Base-by-base conservation (phyloP, 1,140 invertebrate species). In the Carposina sasakii region DNA sequence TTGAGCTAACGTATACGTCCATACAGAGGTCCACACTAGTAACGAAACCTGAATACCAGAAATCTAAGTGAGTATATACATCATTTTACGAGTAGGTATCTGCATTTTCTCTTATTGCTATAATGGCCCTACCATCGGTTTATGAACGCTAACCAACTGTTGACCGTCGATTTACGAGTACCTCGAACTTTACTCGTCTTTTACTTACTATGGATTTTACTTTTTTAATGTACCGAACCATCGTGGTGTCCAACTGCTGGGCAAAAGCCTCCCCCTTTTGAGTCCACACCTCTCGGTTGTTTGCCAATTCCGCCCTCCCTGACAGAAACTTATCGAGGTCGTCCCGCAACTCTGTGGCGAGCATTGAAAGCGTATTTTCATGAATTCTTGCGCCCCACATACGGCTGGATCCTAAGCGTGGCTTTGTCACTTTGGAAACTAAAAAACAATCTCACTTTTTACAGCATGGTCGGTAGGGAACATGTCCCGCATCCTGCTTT, bases 1-100 rank as follows among this genome's bases (percentile, higher is more conserved):
- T 42, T 87, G 86, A 26, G 82, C 84, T 57, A 54, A 59, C 21
- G 47, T 55, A 48, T 55, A 54, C 33, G 58, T 45, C 48, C 64
- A 65, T 26, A 69, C 33, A 12, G 62, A 50, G 22, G 57, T 50
- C 54, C 67, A 64, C 10, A 63, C 53, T 28, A 77, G 16, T 33
- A 72, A 39, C 23, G 60, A 41, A 24, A 73, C 41, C 74, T 77
- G 50, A 15, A 66, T 59, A 28, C 12, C 12, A 15, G 24, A 48
- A 20, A 22, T 28, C 8, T 22, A 21, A 13, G 24, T 26, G 43
- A 33, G 13, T 28, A 37, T 15, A 40, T 13, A 30, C 30, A 30
- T 22, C 2, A 19, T 16, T 15, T 46, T 23, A 16, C 23, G 34
- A 23, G 24, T 52, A 34, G 33, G 13, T 49, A 13, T 6, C 1